Evolutionary conservation across 2,113 vertebrate species (phyloP), one percentile per base, ranked within the genome.

Genomic region (Syrrhaptes paradoxus): DNA sequence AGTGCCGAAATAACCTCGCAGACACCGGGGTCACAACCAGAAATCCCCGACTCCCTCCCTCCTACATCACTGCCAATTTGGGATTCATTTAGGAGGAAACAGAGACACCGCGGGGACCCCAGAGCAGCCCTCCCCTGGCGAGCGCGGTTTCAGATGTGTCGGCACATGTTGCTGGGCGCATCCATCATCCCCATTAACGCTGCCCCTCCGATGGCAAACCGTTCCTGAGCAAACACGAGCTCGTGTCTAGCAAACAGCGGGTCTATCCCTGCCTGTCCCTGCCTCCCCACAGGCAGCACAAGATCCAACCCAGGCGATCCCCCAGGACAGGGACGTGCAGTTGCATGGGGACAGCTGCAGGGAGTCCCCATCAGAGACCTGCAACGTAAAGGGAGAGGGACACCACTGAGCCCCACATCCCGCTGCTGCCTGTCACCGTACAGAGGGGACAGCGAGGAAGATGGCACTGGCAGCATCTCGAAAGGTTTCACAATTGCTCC

Each of bases 131-230:
- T 74, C 67, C 79, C 90, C 22, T 1, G 67, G 72, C 72, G 54
- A 5, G 2, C 6, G 9, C 5, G 3, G 55, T 4, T 36, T 31
- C 38, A 6, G n/a, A 9, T 2, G 45, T 55, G 80, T 71, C 94
- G 84, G 89, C 36, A 66, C 6, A 1, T 25, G 2, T 28, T 0
- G 0, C 58, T 34, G 58, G 0, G 38, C 3, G 0, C 83, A 93
- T 93, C 83, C 63, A 11, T 95, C 95, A 91, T 36, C 46, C 59
- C 68, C 0, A 0, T 11, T 13, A 71, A 6, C 0, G 59, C 68
- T 24, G 68, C 63, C 78, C 58, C 79, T 48, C 36, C 0, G 0
- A 22, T 4, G 3, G 28, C 75, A 70, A 83, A n/a, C 34, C 48
- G 5, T 24, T 41, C 78, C 82, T 7, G 3, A 45, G 68, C 55